Percentiles rank a stretch among this genome's conserved stretches.
phyloP scores from a whole-genome alignment of 37 sponge, comb jelly and placozoan species.

The Halichondria panicea region DNA sequence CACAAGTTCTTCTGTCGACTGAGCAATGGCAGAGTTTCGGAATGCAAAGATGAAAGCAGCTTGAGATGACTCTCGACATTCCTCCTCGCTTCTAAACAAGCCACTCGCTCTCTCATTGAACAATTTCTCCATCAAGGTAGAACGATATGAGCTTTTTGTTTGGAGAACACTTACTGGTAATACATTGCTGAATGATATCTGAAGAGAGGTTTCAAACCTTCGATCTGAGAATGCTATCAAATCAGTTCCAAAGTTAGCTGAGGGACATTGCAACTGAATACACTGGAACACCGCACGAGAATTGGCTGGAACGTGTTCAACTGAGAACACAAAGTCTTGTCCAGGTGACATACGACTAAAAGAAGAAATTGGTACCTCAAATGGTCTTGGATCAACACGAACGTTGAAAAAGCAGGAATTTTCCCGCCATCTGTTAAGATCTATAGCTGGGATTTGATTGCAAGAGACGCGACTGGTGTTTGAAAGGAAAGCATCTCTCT shows the following conservation, averaged over 20 bases:
- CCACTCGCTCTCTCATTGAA: not conserved
- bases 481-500: conserved; percentile 71
- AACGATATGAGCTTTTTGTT: not conserved
- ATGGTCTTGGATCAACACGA: not conserved
- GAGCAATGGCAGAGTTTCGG: not conserved
- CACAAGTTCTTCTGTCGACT: not conserved
- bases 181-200: not conserved
- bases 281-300: not conserved
- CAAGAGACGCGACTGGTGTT: conserved; percentile 38
- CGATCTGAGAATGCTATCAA: conserved; percentile 7
- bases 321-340: conserved; percentile 6
- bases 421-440: conserved; percentile 22
- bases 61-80: not conserved
- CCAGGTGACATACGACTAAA: conserved; percentile 21
- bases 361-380: not conserved
- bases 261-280: conserved; percentile 31
- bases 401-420: conserved; percentile 21
- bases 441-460: conserved; percentile 14
- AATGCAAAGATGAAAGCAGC: conserved; percentile 12
- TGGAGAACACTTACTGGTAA: not conserved
- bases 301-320: not conserved
- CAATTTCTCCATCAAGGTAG: not conserved
- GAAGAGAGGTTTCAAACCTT: not conserved
- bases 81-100: not conserved
- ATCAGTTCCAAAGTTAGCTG: not conserved